phyloP scores from a whole-genome alignment of 1,140 invertebrate genomes.

The Danaus plexippus region DNA sequence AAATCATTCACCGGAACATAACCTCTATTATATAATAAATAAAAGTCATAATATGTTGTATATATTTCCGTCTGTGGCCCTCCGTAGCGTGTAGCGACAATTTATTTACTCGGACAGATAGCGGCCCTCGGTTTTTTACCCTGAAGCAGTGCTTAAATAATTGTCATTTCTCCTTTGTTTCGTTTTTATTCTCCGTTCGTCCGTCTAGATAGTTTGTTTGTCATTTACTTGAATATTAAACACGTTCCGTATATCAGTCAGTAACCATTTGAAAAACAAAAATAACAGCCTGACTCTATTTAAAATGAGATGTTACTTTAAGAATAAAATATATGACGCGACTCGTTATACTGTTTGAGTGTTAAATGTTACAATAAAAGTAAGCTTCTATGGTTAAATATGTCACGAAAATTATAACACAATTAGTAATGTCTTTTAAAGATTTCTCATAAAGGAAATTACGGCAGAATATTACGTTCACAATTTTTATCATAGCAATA shows the following conservation, averaged over 20 bases:
- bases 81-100: constrained; percentile 27
- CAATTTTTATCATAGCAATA: no score
- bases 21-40: constrained; percentile 5
- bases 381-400: no score
- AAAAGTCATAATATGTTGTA: background rate
- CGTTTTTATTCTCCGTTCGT: constrained; percentile 23
- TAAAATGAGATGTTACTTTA: no score
- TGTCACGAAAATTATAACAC: no score
- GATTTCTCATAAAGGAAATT: no score
- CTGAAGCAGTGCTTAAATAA: constrained; percentile 50
- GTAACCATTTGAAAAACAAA: no score
- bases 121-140: constrained; percentile 33
- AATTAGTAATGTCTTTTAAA: no score
- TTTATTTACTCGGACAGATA: constrained; percentile 49
- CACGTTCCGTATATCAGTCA: background rate
- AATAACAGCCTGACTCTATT: no score
- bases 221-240: background rate
- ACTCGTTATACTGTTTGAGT: no score
- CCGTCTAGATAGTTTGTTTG: constrained; percentile 5
- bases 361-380: no score
- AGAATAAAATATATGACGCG: no score
- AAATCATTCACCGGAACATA: background rate
- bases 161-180: constrained; percentile 36
- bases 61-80: background rate
- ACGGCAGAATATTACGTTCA: no score